Base-by-base conservation (phyloP, 2,113 vertebrate genomes). In the Aegithalos caudatus region DNA sequence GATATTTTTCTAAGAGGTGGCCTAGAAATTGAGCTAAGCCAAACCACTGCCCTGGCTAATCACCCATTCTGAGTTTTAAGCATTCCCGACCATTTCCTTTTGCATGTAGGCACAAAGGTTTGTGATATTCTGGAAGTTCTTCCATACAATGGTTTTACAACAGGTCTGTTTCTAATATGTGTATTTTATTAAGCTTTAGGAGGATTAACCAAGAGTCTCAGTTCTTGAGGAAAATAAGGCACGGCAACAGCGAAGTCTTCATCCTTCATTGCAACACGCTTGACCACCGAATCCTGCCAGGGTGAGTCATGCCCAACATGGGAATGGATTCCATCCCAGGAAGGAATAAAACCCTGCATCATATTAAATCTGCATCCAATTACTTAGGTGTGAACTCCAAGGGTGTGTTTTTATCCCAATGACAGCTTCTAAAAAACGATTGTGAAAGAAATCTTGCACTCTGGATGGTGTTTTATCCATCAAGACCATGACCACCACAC, bases 41-140 rank as follows among this genome's bases (percentile, higher is more conserved):
- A 58, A 42, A 53, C 19, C 44, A 20, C 3, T 54, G 25, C 37
- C 35, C 9, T 13, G 15, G 5, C 42, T 61, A 18, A 83, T 33
- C 24, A 23, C 22, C 61, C 37, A 28, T 5, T 62, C 65, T 2
- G 2, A 51, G 14, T 56, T 56, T 48, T 23, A 40, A 58, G 33
- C 24, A n/a, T n/a, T 88, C 29, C 51, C 60, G 84, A 40, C 67
- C 9, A 67, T n/a, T 83, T 51, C 51, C 48, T 67, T 44, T 14
- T 40, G 8, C 60, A 73, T 1, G 4, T 2, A 47, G 0, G 0
- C 25, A 54, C 50, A 45, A 31, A 58, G 35, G 11, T 48, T 60
- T 58, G 27, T 3, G 11, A 64, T 51, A 81, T 5, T 54, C 77
- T 31, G 5, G 6, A 86, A 74, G n/a, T 12, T 47, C 28, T 64